Conservation (phyloP, 2,888 invertebrate genomes). For the Petrolisthes cinctipes region DNA sequence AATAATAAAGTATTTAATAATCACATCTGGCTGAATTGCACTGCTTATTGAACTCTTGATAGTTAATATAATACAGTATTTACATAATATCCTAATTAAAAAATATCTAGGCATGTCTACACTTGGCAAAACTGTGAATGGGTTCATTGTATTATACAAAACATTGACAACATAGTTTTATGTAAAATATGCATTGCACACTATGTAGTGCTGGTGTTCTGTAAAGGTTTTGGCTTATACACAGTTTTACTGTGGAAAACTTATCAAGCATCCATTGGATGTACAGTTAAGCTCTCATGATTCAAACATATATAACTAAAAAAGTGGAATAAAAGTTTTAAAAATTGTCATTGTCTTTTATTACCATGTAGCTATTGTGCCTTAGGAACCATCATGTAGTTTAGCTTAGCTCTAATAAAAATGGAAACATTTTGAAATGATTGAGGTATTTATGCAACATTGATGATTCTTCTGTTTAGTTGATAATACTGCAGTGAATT, state of each 20-base stretch:
- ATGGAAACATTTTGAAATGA: too few species aligned
- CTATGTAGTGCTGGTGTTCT: conserved; percentile 54
- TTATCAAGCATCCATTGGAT: conserved; percentile 38
- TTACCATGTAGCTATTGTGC: too few species aligned
- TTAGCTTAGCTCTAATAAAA: too few species aligned
- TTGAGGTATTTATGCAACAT: too few species aligned
- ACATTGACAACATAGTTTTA: conserved; percentile 40
- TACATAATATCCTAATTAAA: neutral
- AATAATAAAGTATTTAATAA: too few species aligned
- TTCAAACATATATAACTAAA: neutral
- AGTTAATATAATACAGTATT: neutral
- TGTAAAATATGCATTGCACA: conserved; percentile 50
- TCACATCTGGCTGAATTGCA: neutral
- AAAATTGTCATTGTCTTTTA: neutral
- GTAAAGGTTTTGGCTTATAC: conserved; percentile 44
- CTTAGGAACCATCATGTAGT: too few species aligned
- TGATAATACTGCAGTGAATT: too few species aligned
- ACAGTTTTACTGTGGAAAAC: conserved; percentile 47
- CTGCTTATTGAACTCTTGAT: neutral
- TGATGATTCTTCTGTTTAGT: too few species aligned
- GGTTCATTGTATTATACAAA: conserved; percentile 12
- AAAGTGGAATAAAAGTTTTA: neutral
- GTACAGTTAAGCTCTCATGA: conserved; percentile 25
- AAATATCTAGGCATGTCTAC: too few species aligned
- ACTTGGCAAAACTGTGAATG: neutral